phyloP scores from a whole-genome alignment of 2,888 invertebrate genomes.

The Drosophila lutescens region DNA sequence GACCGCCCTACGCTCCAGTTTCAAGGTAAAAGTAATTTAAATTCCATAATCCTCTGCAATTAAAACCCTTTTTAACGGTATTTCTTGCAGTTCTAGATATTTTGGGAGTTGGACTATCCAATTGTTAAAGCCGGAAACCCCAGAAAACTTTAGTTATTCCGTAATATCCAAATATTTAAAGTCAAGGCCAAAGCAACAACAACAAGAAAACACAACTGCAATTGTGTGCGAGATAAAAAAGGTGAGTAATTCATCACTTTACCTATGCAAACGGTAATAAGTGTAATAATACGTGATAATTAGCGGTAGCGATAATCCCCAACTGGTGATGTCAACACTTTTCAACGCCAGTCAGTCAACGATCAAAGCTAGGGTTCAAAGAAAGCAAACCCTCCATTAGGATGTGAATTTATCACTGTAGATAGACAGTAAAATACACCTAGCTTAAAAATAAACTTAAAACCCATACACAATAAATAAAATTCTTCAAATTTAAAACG shows the following conservation, averaged over 20 bases:
- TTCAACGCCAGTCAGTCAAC: not conserved
- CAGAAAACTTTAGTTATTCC: not conserved
- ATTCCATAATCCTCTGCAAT: conserved; percentile 1
- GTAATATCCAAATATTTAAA: not conserved
- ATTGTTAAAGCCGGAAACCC: too few species aligned
- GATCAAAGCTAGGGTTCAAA: not conserved
- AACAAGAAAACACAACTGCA: conserved; percentile 1
- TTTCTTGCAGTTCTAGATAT: not conserved
- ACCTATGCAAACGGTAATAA: not conserved
- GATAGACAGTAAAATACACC: not conserved
- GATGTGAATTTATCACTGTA: too few species aligned
- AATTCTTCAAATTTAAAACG: too few species aligned
- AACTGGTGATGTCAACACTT: conserved; percentile 19
- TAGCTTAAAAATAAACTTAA: too few species aligned
- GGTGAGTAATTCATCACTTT: conserved; percentile 29
- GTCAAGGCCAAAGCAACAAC: conserved; percentile 21
- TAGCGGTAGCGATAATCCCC: not conserved
- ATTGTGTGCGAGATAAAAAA: conserved; percentile 17
- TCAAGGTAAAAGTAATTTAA: conserved; percentile 2
- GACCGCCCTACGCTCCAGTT: not conserved
- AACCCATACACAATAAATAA: too few species aligned
- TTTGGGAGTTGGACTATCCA: not conserved
- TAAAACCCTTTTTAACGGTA: not conserved
- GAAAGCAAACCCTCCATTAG: not conserved
- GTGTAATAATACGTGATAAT: conserved; percentile 12